phyloP scores from a whole-genome alignment of 2,888 invertebrate species.

The Melieria crassipennis region DNA sequence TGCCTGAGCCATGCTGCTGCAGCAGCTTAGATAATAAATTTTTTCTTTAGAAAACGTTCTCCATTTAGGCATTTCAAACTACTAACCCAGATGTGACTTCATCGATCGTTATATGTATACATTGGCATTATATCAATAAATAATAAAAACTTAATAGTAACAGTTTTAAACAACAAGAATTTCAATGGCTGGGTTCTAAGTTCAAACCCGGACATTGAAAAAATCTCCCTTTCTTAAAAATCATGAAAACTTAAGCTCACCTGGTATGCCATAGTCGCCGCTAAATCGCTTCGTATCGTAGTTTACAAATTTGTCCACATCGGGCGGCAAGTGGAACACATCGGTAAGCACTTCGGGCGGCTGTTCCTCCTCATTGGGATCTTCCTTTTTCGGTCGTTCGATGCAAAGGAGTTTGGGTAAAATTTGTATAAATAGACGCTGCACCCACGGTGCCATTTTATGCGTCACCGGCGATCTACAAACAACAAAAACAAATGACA shows the following conservation, averaged over 20 bases:
- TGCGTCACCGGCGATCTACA: conserved; percentile 88
- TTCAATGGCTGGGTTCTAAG: too few relatives aligned
- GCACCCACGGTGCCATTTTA: conserved; percentile 91
- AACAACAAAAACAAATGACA: not conserved
- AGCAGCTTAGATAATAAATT: too few relatives aligned
- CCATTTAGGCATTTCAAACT: too few relatives aligned
- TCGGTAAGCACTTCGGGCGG: conserved; percentile 79
- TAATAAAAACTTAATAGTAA: too few relatives aligned
- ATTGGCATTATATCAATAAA: too few relatives aligned
- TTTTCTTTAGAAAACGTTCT: too few relatives aligned
- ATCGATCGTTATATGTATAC: too few relatives aligned
- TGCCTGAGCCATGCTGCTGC: too few relatives aligned
- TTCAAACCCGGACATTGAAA: too few relatives aligned
- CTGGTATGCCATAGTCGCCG: conserved; percentile 79
- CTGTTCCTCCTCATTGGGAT: conserved; percentile 70
- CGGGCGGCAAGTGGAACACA: conserved; percentile 76
- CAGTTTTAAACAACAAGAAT: too few relatives aligned
- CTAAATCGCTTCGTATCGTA: conserved; percentile 72
- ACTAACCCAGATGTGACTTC: too few relatives aligned
- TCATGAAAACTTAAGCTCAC: conserved; percentile 50
- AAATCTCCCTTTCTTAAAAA: too few relatives aligned
- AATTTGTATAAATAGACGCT: conserved; percentile 84
- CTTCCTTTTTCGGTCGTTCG: conserved; percentile 86
- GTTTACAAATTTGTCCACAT: conserved; percentile 73
- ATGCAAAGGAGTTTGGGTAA: conserved; percentile 89